Conservation (phyloP, 2,113 vertebrate species). For the Megaceryle torquata region DNA sequence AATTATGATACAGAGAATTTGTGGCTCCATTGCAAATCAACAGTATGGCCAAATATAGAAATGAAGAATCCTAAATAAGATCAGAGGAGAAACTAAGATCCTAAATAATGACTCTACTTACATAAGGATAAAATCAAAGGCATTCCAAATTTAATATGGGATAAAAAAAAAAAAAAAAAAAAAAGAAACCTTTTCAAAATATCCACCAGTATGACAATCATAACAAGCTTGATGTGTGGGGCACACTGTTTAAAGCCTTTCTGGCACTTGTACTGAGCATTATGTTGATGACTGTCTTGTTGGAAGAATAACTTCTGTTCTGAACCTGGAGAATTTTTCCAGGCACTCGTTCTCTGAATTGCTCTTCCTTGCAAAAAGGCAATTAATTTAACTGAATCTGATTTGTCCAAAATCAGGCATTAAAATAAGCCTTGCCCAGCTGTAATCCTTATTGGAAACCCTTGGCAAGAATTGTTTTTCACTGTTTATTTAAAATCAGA, state of each 20-base stretch:
- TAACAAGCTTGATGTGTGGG: background rate
- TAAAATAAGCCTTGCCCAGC: background rate
- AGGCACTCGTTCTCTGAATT: background rate
- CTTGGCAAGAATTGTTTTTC: background rate
- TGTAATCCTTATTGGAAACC: background rate
- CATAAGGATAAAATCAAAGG: background rate
- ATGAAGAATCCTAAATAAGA: background rate
- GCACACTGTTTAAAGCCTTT: background rate
- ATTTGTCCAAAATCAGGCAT: background rate
- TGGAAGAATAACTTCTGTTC: background rate
- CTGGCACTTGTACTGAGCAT: background rate
- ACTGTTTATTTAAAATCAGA: background rate
- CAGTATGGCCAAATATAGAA: background rate
- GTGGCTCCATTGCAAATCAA: background rate
- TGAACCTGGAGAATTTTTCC: background rate
- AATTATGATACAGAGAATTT: background rate
- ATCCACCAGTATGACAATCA: background rate
- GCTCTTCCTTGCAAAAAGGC: background rate
- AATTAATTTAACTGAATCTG: background rate
- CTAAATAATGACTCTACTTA: background rate
- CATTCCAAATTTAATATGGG: background rate
- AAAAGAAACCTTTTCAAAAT: background rate
- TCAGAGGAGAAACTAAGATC: background rate
- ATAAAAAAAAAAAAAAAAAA: too few relatives aligned
- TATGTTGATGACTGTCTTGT: background rate